Base-by-base conservation (phyloP, 1,140 invertebrate species). In the Antheraea pernyi region DNA sequence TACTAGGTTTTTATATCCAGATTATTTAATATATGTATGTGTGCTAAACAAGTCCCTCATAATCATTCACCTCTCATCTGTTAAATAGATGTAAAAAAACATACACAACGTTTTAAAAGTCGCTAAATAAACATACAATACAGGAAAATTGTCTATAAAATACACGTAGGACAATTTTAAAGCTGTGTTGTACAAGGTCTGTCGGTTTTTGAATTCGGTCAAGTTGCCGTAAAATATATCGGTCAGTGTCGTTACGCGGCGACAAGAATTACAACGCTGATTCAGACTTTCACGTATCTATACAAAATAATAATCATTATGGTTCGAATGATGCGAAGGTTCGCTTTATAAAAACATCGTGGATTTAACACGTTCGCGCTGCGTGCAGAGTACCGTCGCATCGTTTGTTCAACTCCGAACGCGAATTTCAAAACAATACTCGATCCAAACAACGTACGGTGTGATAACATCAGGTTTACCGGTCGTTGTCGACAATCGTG, bases 231-330 rank as follows among this genome's bases (percentile, higher is more conserved):
- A 53, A 60, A 60, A 19, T 60, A 76, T 78, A 72, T 78, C 66
- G 76, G 76, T 81, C 79, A 81, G 76, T 81, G 79, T 81, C 71
- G 71, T 73, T 39, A 19, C 0, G 19, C n/a, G 60, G 58, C 63
- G 67, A 68, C 71, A 66, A 53, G 58, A 59, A 69, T 67, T 66
- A 69, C 61, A 68, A 60, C 42, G 67, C 67, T 66, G 71, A 72
- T 58, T 72, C 66, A 65, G 58, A 48, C 53, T 53, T 18, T 63
- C n/a, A 8, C 37, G 16, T 8, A 60, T 60, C 19, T 22, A 22
- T 60, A 60, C 9, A 60, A 22, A 19, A 61, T 30, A 22, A 53
- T 53, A 6, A 53, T 53, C 5, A 53, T 16, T 13, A n/a, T n/a
- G 2, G 10, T 53, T 16, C 5, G 10, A 13, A 53, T 2, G 11